phyloP scores from a whole-genome alignment of 2,888 invertebrate species.

The Agrotis exclamationis region DNA sequence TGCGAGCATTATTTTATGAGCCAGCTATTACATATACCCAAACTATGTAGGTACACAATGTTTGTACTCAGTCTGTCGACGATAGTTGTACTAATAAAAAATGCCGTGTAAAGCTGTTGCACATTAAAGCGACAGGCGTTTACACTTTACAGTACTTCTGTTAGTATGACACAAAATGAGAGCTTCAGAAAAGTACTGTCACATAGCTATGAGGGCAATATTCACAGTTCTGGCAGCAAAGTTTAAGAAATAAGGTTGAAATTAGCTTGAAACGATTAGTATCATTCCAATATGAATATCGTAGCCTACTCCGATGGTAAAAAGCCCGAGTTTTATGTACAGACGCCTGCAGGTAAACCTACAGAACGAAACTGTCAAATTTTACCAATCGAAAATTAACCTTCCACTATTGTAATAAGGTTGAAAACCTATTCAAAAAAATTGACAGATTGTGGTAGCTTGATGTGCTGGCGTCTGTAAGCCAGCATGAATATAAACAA shows the following conservation, averaged over 20 bases:
- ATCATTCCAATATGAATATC: not conserved
- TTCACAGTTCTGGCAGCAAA: no score
- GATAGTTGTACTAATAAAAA: conserved; percentile 69
- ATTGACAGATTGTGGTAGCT: no score
- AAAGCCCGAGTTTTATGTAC: not conserved
- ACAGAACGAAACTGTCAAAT: no score
- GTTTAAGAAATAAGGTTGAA: not conserved
- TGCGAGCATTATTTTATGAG: not conserved
- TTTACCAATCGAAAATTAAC: no score
- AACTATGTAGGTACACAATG: conserved; percentile 68
- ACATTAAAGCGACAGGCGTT: conserved; percentile 37
- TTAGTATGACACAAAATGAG: conserved; percentile 12
- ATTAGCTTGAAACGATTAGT: not conserved
- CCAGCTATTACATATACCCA: conserved; percentile 44
- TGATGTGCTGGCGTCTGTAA: no score
- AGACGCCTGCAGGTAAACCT: no score
- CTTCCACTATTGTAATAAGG: no score
- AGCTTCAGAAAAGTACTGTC: not conserved
- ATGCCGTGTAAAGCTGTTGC: conserved; percentile 51
- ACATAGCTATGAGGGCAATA: not conserved
- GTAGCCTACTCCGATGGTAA: not conserved
- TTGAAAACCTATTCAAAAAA: no score
- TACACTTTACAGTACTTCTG: not conserved
- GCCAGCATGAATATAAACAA: not conserved
- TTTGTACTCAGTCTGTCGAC: conserved; percentile 82